Conservation (phyloP, 1,140 invertebrate genomes). For the Papilio helenus region DNA sequence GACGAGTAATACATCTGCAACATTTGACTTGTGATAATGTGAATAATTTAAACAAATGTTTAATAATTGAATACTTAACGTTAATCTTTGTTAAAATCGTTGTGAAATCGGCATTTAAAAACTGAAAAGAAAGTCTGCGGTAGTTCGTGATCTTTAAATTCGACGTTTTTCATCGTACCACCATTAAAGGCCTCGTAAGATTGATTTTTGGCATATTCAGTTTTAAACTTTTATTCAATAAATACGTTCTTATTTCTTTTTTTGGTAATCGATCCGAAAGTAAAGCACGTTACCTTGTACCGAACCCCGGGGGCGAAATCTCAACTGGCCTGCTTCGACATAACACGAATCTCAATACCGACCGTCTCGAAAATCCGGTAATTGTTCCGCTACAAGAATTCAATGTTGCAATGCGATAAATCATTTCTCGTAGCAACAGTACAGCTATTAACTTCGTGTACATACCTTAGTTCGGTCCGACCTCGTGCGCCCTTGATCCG, state of each 20-base stretch:
- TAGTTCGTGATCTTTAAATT: constrained; percentile 21
- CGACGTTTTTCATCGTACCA: constrained; percentile 6
- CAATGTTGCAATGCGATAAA: constrained; percentile 38
- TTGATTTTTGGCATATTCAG: constrained; percentile 19
- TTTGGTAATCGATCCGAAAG: constrained; percentile 23
- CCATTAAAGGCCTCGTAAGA: constrained; percentile 7
- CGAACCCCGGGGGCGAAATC: constrained; percentile 33
- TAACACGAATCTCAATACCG: constrained; percentile 18
- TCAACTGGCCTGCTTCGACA: constrained; percentile 30
- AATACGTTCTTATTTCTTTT: constrained; percentile 25
- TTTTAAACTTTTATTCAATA: constrained; percentile 34
- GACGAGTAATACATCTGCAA: neutral
- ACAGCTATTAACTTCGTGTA: constrained; percentile 37
- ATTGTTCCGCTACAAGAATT: constrained; percentile 32
- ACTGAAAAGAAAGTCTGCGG: constrained; percentile 10
- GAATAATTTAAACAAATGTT: no score
- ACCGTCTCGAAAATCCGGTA: constrained; percentile 35
- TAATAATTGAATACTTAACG: neutral
- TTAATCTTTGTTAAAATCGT: neutral
- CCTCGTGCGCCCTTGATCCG: constrained; percentile 20
- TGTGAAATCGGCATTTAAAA: constrained; percentile 21
- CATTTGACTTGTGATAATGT: neutral
- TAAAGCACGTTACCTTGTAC: constrained; percentile 32
- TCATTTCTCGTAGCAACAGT: constrained; percentile 32
- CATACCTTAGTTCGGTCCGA: constrained; percentile 16